Percentiles rank a stretch among this genome's conserved stretches.
Conservation (phyloP, 2,113 vertebrate species). For the Bubo scandiacus region DNA sequence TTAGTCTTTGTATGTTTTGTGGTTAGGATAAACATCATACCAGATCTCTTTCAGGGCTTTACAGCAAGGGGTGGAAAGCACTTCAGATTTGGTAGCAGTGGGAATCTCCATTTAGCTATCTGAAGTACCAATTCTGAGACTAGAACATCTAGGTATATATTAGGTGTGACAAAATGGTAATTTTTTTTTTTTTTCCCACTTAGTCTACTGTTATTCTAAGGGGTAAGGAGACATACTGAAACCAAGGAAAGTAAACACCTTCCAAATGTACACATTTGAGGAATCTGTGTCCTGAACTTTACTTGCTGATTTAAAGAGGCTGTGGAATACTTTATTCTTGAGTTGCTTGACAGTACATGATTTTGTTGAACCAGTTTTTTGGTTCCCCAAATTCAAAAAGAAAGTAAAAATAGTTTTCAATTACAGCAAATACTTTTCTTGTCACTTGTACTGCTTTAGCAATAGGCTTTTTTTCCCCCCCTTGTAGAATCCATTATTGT, state of each 20-base stretch:
- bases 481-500: background rate
- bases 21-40: background rate
- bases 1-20: background rate
- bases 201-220: background rate
- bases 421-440: background rate
- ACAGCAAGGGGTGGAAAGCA: background rate
- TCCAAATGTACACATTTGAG: background rate
- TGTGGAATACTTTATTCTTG: background rate
- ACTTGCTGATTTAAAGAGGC: background rate
- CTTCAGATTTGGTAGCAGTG: background rate
- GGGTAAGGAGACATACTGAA: background rate
- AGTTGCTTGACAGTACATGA: background rate
- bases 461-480: rapidly evolving
- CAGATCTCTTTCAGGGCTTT: background rate
- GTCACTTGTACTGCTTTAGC: background rate
- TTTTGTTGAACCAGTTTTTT: background rate
- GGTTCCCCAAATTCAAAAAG: background rate
- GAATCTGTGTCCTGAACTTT: background rate
- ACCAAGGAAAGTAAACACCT: background rate
- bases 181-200: background rate
- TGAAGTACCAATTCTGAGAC: background rate
- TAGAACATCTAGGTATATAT: background rate
- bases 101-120: background rate
- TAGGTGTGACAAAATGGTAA: background rate
- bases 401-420: background rate